phyloP scores from a whole-genome alignment of 2,888 invertebrate genomes.

The Drosophila sordidula region DNA sequence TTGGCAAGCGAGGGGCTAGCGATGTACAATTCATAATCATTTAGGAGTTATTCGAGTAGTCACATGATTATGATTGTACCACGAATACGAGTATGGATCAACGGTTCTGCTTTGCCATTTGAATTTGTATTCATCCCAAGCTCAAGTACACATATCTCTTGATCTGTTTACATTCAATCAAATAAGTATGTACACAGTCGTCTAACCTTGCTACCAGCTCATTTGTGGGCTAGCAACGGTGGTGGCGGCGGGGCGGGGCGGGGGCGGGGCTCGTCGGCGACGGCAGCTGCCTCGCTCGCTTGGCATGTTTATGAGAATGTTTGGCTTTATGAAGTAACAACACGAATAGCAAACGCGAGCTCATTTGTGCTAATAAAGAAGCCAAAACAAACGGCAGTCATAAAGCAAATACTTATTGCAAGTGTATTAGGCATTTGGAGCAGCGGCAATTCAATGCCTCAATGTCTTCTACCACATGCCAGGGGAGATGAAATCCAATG shows the following conservation, averaged over 20 bases:
- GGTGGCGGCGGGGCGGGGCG: not conserved
- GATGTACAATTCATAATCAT: not conserved
- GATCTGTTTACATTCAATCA: constrained; percentile 53
- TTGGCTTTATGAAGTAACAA: constrained; percentile 56
- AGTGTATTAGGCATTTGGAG: constrained; percentile 57
- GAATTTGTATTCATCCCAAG: constrained; percentile 25
- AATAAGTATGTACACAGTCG: constrained; percentile 40
- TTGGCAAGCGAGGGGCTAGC: too few species aligned
- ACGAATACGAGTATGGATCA: not conserved
- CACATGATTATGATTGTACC: not conserved
- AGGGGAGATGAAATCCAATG: constrained; percentile 57
- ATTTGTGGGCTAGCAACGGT: constrained; percentile 8
- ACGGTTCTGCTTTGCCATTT: constrained; percentile 7
- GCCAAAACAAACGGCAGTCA: constrained; percentile 44
- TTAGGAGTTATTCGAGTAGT: not conserved
- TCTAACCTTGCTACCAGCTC: constrained; percentile 41
- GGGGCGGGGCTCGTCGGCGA: not conserved
- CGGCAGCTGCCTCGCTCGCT: constrained; percentile 3
- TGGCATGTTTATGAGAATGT: constrained; percentile 50
- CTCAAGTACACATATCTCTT: constrained; percentile 25
- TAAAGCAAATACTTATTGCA: constrained; percentile 57
- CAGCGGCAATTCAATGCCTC: constrained; percentile 51
- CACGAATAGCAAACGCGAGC: constrained; percentile 36
- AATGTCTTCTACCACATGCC: constrained; percentile 47
- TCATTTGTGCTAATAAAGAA: constrained; percentile 71